Base-by-base conservation (phyloP, 2,888 invertebrate species). In the Melinaea menophilus region DNA sequence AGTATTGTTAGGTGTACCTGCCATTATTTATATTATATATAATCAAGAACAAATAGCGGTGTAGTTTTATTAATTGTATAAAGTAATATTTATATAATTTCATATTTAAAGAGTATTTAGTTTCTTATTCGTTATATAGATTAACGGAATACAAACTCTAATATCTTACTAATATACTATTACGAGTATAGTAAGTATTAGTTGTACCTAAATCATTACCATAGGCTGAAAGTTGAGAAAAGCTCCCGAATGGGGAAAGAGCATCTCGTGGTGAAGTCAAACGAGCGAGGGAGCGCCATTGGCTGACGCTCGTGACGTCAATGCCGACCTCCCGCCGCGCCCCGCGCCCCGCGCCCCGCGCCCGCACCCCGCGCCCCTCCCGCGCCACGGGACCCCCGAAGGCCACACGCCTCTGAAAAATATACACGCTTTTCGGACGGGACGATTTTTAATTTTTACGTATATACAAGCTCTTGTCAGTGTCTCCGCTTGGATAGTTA, bases 381-480 rank as follows among this genome's bases (percentile, higher is more conserved):
- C 71, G 70, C 75, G 75, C 75, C 77, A 74, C 73, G 51, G 31
- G 51, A 51, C 51, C 72, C 67, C 69, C 78, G 84, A 87, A 88
- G 87, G 86, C 88, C 87, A 84, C 79, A 77, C 80, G 81, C 80
- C 78, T 81, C 84, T 80, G 85, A 84, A 88, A 88, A 88, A 88
- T 87, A 87, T 86, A 85, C 86, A 84, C 77, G 81, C 81, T 84
- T 88, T 87, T 86, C 82, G 84, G 80, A 80, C 81, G 78, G 72
- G 79, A 77, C 78, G 73, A 69, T 71, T 73, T 71, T 71, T 69
- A 68, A 64, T 67, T 69, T 64, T 65, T 68, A 64, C 54, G 57
- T 51, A 56, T 59, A 64, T 59, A 37, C 61, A 51, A 22, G n/a
- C 35, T 54, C n/a, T 13, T 11, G 47, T 5, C 22, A 34, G 57